A percentile compares a stretch with the other conserved stretches of the same genome.
Evolutionary conservation across 2,888 invertebrate species (phyloP).

Genomic region (Priocnemis perturbator): DNA sequence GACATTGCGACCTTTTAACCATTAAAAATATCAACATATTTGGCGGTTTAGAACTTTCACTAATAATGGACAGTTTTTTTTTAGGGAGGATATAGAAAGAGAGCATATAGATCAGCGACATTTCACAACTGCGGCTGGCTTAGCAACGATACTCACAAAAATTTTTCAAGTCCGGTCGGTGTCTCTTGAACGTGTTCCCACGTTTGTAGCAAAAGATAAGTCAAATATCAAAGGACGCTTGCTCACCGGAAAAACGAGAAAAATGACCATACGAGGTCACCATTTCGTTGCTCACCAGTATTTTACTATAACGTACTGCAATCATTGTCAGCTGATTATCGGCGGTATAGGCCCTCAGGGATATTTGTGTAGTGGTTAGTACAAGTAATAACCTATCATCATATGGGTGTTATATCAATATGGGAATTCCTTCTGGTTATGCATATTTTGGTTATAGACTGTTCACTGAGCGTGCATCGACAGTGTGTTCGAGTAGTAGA

Average conservation of each 20-base stretch:
- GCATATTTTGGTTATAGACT: constrained; percentile 79
- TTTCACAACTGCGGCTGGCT: constrained; percentile 85
- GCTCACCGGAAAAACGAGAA: constrained; percentile 82
- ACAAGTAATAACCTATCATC: neutral
- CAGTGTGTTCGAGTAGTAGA: constrained; percentile 87
- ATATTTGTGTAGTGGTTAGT: constrained; percentile 93
- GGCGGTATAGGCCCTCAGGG: constrained; percentile 98
- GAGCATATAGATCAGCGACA: constrained; percentile 79
- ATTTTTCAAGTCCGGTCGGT: constrained; percentile 83
- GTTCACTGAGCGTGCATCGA: constrained; percentile 91
- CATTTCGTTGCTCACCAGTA: constrained; percentile 92
- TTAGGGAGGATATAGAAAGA: constrained; percentile 81
- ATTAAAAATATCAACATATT: no score
- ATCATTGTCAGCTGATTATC: constrained; percentile 93
- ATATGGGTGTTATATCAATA: no score
- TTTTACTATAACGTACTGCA: constrained; percentile 92
- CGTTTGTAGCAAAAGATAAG: constrained; percentile 91
- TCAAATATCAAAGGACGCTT: constrained; percentile 81
- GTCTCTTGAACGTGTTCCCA: constrained; percentile 85
- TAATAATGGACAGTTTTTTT: no score
- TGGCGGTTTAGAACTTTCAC: no score
- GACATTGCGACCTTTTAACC: constrained; percentile 50
- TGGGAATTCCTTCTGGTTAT: no score
- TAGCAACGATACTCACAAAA: constrained; percentile 88
- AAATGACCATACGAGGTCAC: constrained; percentile 90